Conservation (phyloP, 2,797 vertebrate species). For the Hoplostethus atlanticus region DNA sequence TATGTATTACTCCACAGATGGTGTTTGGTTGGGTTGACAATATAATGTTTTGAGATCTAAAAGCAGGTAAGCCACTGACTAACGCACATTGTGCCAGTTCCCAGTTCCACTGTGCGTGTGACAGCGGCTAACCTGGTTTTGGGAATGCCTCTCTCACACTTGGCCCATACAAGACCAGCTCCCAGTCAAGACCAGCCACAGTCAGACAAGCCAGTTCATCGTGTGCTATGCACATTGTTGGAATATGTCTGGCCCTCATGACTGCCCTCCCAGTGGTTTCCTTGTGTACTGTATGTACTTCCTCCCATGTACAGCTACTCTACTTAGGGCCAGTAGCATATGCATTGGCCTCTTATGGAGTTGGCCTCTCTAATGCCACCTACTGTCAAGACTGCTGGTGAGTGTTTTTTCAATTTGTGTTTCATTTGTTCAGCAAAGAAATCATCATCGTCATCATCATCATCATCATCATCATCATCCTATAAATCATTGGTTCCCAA, state of each 20-base stretch:
- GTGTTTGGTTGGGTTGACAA: constrained; percentile 11
- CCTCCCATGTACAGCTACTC: constrained; percentile 50
- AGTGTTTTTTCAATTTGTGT: constrained; percentile 63
- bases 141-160: constrained; percentile 78
- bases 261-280: constrained; percentile 51
- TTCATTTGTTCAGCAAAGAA: constrained; percentile 20
- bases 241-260: constrained; percentile 49
- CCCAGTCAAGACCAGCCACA: constrained; percentile 34
- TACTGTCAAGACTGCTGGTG: constrained; percentile 44
- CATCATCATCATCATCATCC: background rate
- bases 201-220: constrained; percentile 46
- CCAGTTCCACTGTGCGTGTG: constrained; percentile 99
- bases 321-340: constrained; percentile 48
- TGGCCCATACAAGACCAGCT: constrained; percentile 41
- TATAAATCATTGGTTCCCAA: background rate
- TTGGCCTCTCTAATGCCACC: constrained; percentile 36
- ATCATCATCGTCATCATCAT: constrained; percentile 1
- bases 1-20: constrained; percentile 53
- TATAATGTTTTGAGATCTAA: constrained; percentile 82
- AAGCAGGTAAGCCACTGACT: constrained; percentile 99
- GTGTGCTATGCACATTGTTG: constrained; percentile 43
- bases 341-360: constrained; percentile 30
- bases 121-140: constrained; percentile 99
- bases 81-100: constrained; percentile 98
- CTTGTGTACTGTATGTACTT: constrained; percentile 65